Base-by-base conservation (phyloP, 35 echinoderm and acorn worm genomes). In the Ophiothrix spiculata region DNA sequence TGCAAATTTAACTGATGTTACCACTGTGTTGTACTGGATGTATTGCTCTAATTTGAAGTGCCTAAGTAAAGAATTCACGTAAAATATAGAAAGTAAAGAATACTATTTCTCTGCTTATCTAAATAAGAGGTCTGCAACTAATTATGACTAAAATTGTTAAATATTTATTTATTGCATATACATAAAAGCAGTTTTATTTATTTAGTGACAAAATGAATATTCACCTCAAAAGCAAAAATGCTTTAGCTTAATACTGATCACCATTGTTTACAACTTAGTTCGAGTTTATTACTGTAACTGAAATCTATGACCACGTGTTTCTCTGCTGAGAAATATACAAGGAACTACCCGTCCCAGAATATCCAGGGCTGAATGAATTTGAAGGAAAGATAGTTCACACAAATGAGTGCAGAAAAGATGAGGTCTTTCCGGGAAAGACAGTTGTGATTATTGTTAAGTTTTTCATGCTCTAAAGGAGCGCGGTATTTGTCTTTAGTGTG, bases 11-110 rank as follows among this genome's bases (percentile, higher is more conserved):
- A 99, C 86, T 10, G 74, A 56, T 6, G 76, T 40, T 8, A 94
- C 96, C 0, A 82, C 75, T 3, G 89, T 94, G 86, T 93, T 90
- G 83, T 89, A 99, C 6, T 81, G 85, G 56, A 99, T 99, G 82
- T 94, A 75, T 33, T 88, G 77, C 64, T 91, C 69, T 28, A 94
- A 73, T 41, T 84, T 76, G 85, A 93, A 92, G 25, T 97, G 84
- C 1, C 87, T 77, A n/a, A n/a, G n/a, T n/a, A n/a, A n/a, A n/a
- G n/a, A n/a, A n/a, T n/a, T n/a, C n/a, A n/a, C n/a, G n/a, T n/a
- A n/a, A n/a, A n/a, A n/a, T n/a, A n/a, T n/a, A n/a, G n/a, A n/a
- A n/a, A n/a, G n/a, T n/a, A n/a, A n/a, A n/a, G n/a, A n/a, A n/a
- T n/a, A n/a, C n/a, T n/a, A n/a, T n/a, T n/a, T n/a, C n/a, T n/a